Base-by-base conservation (phyloP, 2,888 invertebrate genomes). In the Pollenia angustigena region DNA sequence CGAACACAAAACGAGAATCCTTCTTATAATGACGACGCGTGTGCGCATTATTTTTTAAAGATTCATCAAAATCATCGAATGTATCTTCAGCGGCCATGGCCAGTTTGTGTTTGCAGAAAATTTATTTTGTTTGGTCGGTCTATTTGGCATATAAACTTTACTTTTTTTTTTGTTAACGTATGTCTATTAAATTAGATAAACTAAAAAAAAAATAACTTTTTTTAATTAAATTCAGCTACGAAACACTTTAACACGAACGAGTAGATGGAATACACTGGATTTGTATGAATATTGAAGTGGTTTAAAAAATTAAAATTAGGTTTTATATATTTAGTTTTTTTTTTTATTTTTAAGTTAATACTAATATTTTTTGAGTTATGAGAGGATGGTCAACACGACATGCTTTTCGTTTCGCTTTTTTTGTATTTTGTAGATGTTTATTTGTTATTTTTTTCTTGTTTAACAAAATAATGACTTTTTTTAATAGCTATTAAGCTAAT, bases 11-110 rank as follows among this genome's bases (percentile, higher is more conserved):
- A 89, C 97, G 94, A 64, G 97, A 97, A 92, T 97, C 97, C 94
- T 97, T 97, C 94, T 97, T 97, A 92, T 97, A 97, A 94, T 97
- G 97, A 90, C 97, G 95, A 93, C 95, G 94, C 85, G 94, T 81
- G 16, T 62, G 80, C 16, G 71, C 52, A 50, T 72, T 44, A 6
- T 14, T 58, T 75, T 68, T 81, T 0, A 87, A 54, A 23, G 88
- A 85, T 42, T 72, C 85, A n/a, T 68, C 66, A 52, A 66, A 56
- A 48, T 69, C 81, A 48, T 81, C 76, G 16, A 54, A 56, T 44
- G 48, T 62, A 40, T 84, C 69, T 66, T 83, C 66, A 48, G 83
- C n/a, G 81, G 87, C 84, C 84, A 81, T 87, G 72, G 84, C 80
- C 87, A 76, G 72, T 32, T 32, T 52, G 48, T 32, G 42, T 40